These are phyloP conservation scores for Drosophila quadrilineata DNA, from an alignment of 1,140 invertebrate species.

Conservation along the genomic window DNA sequence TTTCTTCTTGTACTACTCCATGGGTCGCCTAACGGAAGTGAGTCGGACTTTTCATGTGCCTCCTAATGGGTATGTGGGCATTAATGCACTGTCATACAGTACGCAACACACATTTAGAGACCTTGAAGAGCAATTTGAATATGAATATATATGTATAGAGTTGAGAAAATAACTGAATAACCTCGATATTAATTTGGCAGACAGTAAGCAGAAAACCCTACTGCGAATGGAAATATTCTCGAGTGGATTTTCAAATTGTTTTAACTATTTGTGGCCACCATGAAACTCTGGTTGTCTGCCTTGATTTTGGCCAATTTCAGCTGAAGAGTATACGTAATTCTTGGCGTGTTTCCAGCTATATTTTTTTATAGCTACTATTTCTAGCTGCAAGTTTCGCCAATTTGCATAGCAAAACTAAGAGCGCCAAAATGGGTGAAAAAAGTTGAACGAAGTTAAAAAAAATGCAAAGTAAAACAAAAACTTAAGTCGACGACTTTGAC, in stretches of 20 bases:
- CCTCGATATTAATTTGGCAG: too few species aligned
- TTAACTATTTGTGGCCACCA: too few species aligned
- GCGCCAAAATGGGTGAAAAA: constrained; percentile 24
- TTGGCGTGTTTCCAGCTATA: constrained; percentile 4
- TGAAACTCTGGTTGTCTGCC: too few species aligned
- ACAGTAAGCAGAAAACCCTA: neutral
- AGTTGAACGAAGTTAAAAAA: too few species aligned
- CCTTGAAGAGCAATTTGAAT: neutral
- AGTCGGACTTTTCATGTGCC: constrained; percentile 48
- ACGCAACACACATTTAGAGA: constrained; percentile 2
- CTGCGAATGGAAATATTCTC: too few species aligned
- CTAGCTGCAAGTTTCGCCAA: constrained; percentile 38
- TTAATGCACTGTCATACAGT: constrained; percentile 58
- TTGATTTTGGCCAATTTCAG: too few species aligned
- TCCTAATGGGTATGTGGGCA: constrained; percentile 9
- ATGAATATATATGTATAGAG: neutral
- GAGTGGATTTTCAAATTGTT: too few species aligned
- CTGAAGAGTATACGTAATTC: constrained; percentile 47
- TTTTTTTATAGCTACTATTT: constrained; percentile 47
- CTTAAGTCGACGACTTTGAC: constrained; percentile 61
- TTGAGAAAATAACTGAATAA: too few species aligned
- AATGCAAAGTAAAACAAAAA: too few species aligned
- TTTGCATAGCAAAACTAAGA: constrained; percentile 52
- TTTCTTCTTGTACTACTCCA: neutral
- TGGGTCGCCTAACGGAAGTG: constrained; percentile 54